Base-by-base conservation (phyloP, 2,888 invertebrate genomes). In the Cactoblastis cactorum region DNA sequence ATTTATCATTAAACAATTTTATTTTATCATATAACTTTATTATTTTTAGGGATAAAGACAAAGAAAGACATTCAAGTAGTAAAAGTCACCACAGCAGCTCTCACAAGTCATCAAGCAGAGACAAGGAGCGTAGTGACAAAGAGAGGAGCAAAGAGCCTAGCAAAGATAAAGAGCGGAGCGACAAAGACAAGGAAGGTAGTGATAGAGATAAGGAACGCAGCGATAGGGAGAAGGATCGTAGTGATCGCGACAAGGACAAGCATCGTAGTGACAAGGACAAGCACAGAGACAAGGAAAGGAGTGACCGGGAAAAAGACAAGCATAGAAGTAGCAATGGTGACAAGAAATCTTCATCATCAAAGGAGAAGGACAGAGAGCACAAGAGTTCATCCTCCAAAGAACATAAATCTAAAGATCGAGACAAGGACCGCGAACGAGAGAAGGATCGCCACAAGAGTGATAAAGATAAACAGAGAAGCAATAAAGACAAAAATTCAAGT, bases 71-170 rank as follows among this genome's bases (percentile, higher is more conserved):
- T 61, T 88, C 91, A 19, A 86, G 88, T 61, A 86, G 83, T 60
- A 90, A 91, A 74, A 90, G 84, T 65, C 91, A 46, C 19, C 37
- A 91, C 59, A 89, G 90, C 54, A 91, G 91, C 53, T 91, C 86
- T 53, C 91, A 91, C 60, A 90, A 90, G 58, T 90, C 90, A 24
- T 89, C 89, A 14, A 86, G 79, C 61, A 90, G 87, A 62, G 91
- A 90, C 63, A 90, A 83, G 63, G 90, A 91, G 34, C 87, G 90
- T 14, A 90, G 69, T 56, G 78, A 77, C 48, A 77, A 68, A 58
- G 82, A 49, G 2, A 49, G 19, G 50, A 72, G 63, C 38, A 72
- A 71, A 34, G 78, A 65, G 17, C 38, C 48, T 48, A 56, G 68
- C 37, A 87, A 81, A 58, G 82, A 85, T 32, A 80, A 72, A 53